Evolutionary conservation across 1,140 invertebrate genomes (phyloP).

Genomic region (Babylonia areolata): DNA sequence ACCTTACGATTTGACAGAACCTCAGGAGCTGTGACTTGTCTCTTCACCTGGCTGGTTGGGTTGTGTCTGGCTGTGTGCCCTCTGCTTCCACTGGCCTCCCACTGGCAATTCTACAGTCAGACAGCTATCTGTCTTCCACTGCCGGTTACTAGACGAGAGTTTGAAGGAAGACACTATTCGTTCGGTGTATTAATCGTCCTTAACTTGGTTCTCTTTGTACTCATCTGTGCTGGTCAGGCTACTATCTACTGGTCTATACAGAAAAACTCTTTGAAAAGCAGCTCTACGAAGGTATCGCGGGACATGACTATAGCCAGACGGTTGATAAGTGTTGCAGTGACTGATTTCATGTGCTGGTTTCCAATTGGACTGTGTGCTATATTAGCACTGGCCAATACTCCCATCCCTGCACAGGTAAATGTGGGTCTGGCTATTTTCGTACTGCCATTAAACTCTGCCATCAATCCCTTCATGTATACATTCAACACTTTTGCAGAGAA

Average conservation of each 20-base stretch:
- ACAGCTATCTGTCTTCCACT: background rate
- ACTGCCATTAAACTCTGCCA: background rate
- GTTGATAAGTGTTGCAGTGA: background rate
- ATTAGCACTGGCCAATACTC: background rate
- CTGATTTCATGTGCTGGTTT: slow-evolving; percentile 22
- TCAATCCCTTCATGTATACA: background rate
- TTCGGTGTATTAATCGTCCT: slow-evolving; percentile 3
- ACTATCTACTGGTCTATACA: background rate
- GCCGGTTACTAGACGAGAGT: background rate
- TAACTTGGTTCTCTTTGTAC: background rate
- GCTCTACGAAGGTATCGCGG: background rate
- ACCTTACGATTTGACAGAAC: background rate
- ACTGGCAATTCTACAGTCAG: slow-evolving; percentile 21
- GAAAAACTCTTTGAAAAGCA: background rate
- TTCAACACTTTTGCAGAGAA: background rate
- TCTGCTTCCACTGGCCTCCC: background rate
- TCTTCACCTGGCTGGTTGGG: background rate
- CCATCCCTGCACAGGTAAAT: background rate
- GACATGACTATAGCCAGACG: background rate
- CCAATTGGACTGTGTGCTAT: background rate
- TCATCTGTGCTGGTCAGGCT: background rate
- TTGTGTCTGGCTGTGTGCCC: background rate
- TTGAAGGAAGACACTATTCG: background rate
- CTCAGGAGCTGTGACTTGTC: background rate
- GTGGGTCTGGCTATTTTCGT: background rate